Evolutionary conservation across 2,113 vertebrate genomes (phyloP), one percentile per base, ranked within the genome.

Genomic region (Dromiciops gliroides): DNA sequence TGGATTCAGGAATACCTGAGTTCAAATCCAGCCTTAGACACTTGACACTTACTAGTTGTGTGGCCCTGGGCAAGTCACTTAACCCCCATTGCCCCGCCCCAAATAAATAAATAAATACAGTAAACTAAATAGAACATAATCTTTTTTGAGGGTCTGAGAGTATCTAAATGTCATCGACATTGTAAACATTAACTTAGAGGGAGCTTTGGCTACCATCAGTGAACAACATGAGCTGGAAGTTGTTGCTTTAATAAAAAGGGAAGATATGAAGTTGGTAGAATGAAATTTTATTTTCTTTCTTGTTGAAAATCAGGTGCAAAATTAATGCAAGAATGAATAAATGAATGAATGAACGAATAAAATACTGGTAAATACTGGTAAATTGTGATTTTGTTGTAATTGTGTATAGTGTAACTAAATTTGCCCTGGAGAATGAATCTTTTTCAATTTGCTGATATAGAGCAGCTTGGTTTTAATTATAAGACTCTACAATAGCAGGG

Each of bases 331-430:
- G 67, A 75, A 75, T 75, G 5, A 75, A n/a, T 75, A 12, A 83
- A 83, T 22, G 67, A 83, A 22, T 83, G 37, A 83, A 51, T 22
- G 16, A 51, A 51, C 22, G 50, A 50, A 50, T 50, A 50, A 50
- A 50, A 50, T 50, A 50, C n/a, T n/a, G n/a, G n/a, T n/a, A n/a
- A 60, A 60, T 60, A 31, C 56, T n/a, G 67, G 23, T 44, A 83
- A 83, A 83, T 28, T 37, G 50, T 67, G 90, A 89, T 91, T 92
- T 96, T 50, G 90, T 47, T 48, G 14, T 89, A 50, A 44, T 94
- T 48, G n/a, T 44, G 90, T 95, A 52, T 24, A 44, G 50, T 51
- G 5, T 26, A 7, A 90, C 48, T n/a, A 91, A 93, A 56, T 91
- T 19, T 92, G 93, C 93, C 23, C 75, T 53, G 26, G 16, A 83